A percentile compares a stretch with the other conserved stretches of the same genome.
Evolutionary conservation across 2,888 invertebrate species (phyloP).

Genomic region (Pristionchus maxplancki): DNA sequence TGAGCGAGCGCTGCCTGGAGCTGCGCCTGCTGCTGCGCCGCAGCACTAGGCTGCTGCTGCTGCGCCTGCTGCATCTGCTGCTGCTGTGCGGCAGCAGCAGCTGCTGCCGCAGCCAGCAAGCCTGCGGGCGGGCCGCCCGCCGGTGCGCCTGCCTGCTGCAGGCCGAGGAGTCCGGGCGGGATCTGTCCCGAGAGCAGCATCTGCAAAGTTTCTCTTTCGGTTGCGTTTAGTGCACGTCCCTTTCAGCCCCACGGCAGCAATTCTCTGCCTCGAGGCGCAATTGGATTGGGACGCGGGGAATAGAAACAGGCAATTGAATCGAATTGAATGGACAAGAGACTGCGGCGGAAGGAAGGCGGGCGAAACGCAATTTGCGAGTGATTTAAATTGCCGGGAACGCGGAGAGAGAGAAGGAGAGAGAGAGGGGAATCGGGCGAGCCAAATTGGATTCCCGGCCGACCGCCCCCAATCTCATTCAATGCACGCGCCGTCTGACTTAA

Average conservation of each 20-base stretch:
- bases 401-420: conserved; percentile 15
- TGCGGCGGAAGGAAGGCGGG: neutral
- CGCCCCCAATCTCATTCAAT: conserved; percentile 21
- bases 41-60: conserved; percentile 52
- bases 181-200: conserved; percentile 60
- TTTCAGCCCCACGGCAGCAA: neutral
- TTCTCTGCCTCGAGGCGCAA: neutral
- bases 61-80: conserved; percentile 49
- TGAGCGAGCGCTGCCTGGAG: conserved; percentile 30
- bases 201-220: conserved; percentile 48
- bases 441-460: conserved; percentile 32
- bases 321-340: conserved; percentile 11
- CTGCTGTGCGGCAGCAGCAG: conserved; percentile 3
- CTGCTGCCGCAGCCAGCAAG: neutral
- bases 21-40: conserved; percentile 48
- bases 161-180: conserved; percentile 53
- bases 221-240: neutral
- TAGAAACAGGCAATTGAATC: conserved; percentile 17
- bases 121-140: neutral
- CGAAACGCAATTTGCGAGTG: conserved; percentile 41
- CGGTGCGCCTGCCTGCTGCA: conserved; percentile 52
- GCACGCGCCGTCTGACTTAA: neutral
- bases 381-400: conserved; percentile 34
- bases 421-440: neutral
- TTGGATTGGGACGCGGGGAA: neutral